These are phyloP conservation scores for Pangasius sanitwongsei DNA, from an alignment of 2,797 vertebrate genomes.

Conservation along the genomic window DNA sequence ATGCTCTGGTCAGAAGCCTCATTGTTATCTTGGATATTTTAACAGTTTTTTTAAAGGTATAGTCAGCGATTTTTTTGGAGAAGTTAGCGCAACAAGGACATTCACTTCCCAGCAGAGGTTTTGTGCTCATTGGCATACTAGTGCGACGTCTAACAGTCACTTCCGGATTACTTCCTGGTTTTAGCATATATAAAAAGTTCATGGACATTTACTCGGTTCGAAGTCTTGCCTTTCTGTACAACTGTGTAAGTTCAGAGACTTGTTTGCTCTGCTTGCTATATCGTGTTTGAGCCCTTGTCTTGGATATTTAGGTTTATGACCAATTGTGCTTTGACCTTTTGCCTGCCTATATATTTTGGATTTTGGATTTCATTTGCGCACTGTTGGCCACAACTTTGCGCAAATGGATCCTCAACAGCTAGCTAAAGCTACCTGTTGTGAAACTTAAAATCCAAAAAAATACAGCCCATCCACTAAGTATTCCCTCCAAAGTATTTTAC, in stretches of 20 bases:
- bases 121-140: constrained; percentile 6
- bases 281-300: not conserved
- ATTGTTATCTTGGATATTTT: not conserved
- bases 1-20: not conserved
- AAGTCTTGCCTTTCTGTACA: constrained; percentile 2
- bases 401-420: not conserved
- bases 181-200: not conserved
- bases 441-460: constrained; percentile 1
- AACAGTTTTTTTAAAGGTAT: not conserved
- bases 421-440: not conserved
- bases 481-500: constrained; percentile 1
- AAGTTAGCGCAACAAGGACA: not conserved
- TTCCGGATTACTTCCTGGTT: not conserved
- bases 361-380: constrained; percentile 9
- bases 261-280: not conserved
- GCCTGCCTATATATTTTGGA: not conserved
- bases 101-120: not conserved
- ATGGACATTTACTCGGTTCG: not conserved
- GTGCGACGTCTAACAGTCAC: constrained; percentile 7
- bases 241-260: not conserved
- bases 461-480: not conserved
- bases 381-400: not conserved
- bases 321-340: constrained; percentile 3
- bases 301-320: not conserved
- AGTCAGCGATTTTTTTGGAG: constrained; percentile 23